phyloP scores from a whole-genome alignment of 2,113 vertebrate species.

The Mus pahari region DNA sequence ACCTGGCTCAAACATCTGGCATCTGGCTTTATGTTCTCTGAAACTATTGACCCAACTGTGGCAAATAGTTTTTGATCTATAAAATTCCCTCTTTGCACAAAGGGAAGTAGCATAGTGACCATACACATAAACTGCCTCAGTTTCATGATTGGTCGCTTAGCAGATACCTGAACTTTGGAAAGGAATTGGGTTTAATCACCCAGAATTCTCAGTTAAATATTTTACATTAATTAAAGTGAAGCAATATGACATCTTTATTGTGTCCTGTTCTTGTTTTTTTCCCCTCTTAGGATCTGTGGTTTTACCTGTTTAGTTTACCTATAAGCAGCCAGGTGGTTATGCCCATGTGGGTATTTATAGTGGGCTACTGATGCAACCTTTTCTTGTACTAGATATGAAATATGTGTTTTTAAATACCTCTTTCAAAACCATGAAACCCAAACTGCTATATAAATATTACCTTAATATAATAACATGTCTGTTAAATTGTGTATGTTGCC shows the following conservation, averaged over 20 bases:
- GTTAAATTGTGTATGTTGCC: slow-evolving; percentile 17
- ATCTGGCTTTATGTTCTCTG: not conserved
- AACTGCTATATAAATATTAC: slow-evolving; percentile 11
- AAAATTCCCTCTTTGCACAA: slow-evolving; percentile 48
- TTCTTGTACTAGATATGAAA: not conserved
- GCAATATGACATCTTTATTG: not conserved
- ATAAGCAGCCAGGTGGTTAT: not conserved
- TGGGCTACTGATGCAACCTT: not conserved
- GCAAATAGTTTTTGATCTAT: not conserved
- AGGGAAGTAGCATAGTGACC: not conserved
- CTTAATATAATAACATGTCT: not conserved
- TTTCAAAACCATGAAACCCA: not conserved
- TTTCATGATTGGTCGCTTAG: not conserved
- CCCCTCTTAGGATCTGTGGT: not conserved
- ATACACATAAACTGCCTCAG: not conserved
- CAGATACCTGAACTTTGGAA: slow-evolving; percentile 50
- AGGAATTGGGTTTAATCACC: not conserved
- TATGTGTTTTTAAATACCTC: not conserved
- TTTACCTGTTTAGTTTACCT: not conserved
- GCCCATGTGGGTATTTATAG: not conserved
- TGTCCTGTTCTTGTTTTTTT: not conserved
- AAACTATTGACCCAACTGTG: not conserved
- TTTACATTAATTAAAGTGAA: not conserved
- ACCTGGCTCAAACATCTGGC: not conserved
- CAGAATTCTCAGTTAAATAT: slow-evolving; percentile 38